Base-by-base conservation (phyloP, 2,113 vertebrate species). In the Sinocyclocheilus anophthalmus region DNA sequence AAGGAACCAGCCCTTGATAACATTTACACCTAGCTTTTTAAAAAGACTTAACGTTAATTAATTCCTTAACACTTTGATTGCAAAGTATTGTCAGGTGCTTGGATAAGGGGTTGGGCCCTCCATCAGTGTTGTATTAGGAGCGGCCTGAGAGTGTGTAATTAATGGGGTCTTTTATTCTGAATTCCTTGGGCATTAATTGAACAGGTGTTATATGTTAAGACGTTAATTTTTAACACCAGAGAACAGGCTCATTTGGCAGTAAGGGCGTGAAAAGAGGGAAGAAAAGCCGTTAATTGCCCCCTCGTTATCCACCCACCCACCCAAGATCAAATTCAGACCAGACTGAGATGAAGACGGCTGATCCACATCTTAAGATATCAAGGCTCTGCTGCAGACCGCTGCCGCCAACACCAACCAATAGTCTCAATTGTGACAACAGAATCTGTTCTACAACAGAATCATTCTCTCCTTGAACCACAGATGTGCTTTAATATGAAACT, bases 131-230 rank as follows among this genome's bases (percentile, higher is more conserved):
- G 59, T 73, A 76, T 87, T 87, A 85, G 72, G 73, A 87, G 67
- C 37, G 5, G 76, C 24, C 84, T 53, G 57, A 57, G 57, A 76
- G 61, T 45, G 9, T 37, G 69, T 12, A 83, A 86, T 84, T 76
- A 89, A 88, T 61, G 67, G 22, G 83, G 76, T 53, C 45, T 84
- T 86, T 87, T 86, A 69, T 81, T 79, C 70, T 82, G 50, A 78
- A 88, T 86, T 90, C 85, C 81, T 37, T 65, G 59, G 78, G 16
- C 83, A 83, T 81, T 85, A 83, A 88, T 85, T 87, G 78, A 77
- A 61, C 89, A 90, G 63, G 85, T 90, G 89, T 88, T 90, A 59
- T 76, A 76, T 67, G 89, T 88, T 88, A 88, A 76, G 73, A 70
- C 45, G 26, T 79, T 85, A 84, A 90, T 88, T 90, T 77, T 87